Conservation (phyloP, 1,140 invertebrate species). For the Nasonia giraulti region DNA sequence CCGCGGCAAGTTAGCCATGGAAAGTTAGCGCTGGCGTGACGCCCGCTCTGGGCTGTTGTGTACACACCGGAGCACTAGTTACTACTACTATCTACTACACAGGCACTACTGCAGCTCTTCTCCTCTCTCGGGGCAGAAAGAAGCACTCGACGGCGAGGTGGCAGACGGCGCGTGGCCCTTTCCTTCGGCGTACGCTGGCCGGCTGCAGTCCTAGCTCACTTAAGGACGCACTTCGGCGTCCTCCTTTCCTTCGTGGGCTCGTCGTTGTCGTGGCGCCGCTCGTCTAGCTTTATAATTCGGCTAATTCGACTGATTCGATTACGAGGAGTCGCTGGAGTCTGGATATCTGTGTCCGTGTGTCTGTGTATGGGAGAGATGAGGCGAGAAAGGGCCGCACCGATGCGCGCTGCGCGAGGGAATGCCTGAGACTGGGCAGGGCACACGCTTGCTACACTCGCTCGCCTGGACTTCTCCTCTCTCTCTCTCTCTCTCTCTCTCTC, state of each 20-base stretch:
- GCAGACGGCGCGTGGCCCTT: background rate
- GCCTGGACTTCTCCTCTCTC: background rate
- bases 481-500: background rate
- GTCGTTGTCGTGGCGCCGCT: background rate
- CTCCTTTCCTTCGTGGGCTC: background rate
- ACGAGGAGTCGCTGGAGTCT: background rate
- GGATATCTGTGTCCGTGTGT: background rate
- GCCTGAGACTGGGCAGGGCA: slow-evolving; percentile 46
- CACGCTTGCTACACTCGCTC: slow-evolving; percentile 11
- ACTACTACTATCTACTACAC: background rate
- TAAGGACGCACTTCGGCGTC: slow-evolving; percentile 13
- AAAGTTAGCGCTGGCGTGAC: slow-evolving; percentile 10
- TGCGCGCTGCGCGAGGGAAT: slow-evolving; percentile 33
- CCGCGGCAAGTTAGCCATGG: background rate
- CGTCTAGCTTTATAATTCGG: background rate
- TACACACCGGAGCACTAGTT: background rate
- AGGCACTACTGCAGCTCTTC: background rate
- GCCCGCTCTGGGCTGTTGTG: slow-evolving; percentile 4
- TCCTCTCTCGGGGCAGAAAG: background rate
- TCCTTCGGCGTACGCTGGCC: background rate
- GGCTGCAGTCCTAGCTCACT: background rate
- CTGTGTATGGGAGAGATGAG: background rate
- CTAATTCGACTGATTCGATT: background rate
- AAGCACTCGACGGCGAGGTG: background rate
- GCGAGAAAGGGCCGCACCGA: background rate